Conservation (phyloP, 2,797 vertebrate genomes). For the Typhlichthys subterraneus region DNA sequence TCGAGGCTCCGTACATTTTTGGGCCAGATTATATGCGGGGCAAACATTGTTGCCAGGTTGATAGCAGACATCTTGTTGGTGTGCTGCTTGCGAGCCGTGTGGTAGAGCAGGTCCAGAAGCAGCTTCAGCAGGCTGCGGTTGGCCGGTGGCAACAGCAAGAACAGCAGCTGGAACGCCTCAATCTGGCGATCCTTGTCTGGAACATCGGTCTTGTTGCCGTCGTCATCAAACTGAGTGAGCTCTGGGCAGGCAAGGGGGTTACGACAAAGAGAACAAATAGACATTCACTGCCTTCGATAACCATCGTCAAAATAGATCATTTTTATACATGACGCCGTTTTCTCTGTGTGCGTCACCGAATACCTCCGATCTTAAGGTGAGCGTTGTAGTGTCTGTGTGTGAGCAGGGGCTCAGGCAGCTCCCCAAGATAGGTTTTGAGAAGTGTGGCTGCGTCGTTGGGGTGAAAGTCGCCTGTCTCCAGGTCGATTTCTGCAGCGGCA, state of each 20-base stretch:
- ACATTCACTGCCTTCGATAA: not conserved
- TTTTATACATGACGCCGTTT: not conserved
- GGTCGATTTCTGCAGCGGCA: conserved; percentile 87
- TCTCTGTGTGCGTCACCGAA: not conserved
- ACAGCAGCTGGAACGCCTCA: conserved; percentile 91
- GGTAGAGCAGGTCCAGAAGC: conserved; percentile 91
- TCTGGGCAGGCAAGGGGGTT: conserved; percentile 69
- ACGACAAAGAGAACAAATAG: not conserved
- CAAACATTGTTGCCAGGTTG: conserved; percentile 97
- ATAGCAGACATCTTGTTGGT: conserved; percentile 97
- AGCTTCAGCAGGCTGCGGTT: conserved; percentile 93
- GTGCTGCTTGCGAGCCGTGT: conserved; percentile 93
- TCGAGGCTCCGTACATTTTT: conserved; percentile 83
- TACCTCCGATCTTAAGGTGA: conserved; percentile 96
- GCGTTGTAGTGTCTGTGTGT: conserved; percentile 93
- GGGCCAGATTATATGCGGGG: conserved; percentile 96
- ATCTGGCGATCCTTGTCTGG: conserved; percentile 93
- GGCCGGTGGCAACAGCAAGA: conserved; percentile 90
- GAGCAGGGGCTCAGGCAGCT: conserved; percentile 93
- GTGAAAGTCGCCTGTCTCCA: conserved; percentile 94
- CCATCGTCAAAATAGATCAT: not conserved
- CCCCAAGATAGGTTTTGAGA: conserved; percentile 92
- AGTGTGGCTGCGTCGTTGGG: conserved; percentile 94
- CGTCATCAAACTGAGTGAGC: conserved; percentile 87
- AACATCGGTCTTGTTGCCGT: conserved; percentile 85